Conservation (phyloP, 2,797 vertebrate species). For the Arvicola amphibius region DNA sequence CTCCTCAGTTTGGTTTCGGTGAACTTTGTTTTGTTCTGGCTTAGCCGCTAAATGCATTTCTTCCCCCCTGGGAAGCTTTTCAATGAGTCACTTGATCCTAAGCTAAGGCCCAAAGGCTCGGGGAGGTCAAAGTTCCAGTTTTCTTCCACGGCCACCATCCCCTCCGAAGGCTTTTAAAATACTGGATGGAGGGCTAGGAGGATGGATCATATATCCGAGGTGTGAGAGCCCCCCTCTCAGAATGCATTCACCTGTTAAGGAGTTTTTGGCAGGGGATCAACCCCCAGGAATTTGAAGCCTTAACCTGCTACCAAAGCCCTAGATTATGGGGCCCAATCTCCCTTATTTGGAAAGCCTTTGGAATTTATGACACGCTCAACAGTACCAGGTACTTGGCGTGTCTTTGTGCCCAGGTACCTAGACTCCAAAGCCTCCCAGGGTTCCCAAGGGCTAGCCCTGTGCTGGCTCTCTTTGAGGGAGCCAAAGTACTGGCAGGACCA, state of each 20-base stretch:
- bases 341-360: background rate
- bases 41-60: background rate
- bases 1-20: background rate
- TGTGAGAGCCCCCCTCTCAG: background rate
- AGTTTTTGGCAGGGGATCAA: conserved; percentile 42
- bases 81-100: conserved; percentile 56
- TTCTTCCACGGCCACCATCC: background rate
- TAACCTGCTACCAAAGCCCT: background rate
- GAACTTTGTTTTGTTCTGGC: conserved; percentile 24
- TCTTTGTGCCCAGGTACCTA: background rate
- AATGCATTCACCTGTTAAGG: background rate
- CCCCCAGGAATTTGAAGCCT: conserved; percentile 57
- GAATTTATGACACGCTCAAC: background rate
- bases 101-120: background rate
- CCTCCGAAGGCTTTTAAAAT: background rate
- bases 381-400: background rate
- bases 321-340: background rate
- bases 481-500: background rate
- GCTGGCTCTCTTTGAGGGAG: background rate
- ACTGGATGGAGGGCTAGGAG: background rate
- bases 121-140: conserved; percentile 33
- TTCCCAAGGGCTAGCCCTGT: background rate
- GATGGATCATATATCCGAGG: background rate
- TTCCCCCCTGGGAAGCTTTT: conserved; percentile 50
- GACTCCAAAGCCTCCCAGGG: background rate